Evolutionary conservation across 2,797 vertebrate genomes (phyloP).

Genomic region (Myotis findleyi): DNA sequence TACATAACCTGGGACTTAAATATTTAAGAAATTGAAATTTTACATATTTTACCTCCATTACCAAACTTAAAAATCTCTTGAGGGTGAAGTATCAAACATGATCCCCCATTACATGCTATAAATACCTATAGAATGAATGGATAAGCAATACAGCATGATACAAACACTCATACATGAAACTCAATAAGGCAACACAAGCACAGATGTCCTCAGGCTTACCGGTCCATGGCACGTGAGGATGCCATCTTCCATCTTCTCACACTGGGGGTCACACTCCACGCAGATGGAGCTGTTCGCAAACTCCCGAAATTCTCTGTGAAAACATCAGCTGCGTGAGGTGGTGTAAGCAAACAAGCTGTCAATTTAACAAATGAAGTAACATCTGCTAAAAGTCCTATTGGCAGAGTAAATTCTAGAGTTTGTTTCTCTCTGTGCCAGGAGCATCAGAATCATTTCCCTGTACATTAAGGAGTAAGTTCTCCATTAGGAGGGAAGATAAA

Average conservation of each 20-base stretch:
- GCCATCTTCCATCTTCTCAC: conserved; percentile 94
- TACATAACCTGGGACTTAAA: background rate
- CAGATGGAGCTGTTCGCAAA: conserved; percentile 95
- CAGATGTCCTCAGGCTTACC: conserved; percentile 87
- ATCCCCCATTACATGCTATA: background rate
- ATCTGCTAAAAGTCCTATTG: conserved; percentile 70
- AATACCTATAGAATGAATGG: background rate
- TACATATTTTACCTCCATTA: conserved; percentile 1
- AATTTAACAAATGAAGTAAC: conserved; percentile 62
- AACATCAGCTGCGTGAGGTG: conserved; percentile 76
- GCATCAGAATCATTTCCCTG: background rate
- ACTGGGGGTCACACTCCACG: conserved; percentile 96
- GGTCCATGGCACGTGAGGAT: conserved; percentile 93
- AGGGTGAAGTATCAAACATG: background rate
- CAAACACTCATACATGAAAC: background rate
- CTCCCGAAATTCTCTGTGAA: conserved; percentile 93
- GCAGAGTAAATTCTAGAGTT: conserved; percentile 42
- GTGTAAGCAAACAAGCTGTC: conserved; percentile 57
- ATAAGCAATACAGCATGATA: background rate
- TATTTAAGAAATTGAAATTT: background rate
- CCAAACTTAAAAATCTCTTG: background rate
- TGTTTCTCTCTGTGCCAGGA: conserved; percentile 62
- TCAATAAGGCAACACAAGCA: background rate
- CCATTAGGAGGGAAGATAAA: conserved; percentile 62
- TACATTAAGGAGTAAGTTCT: conserved; percentile 56